These are phyloP conservation scores for Lerista edwardsae DNA, from an alignment of 2,797 vertebrate genomes.

Conservation along the genomic window DNA sequence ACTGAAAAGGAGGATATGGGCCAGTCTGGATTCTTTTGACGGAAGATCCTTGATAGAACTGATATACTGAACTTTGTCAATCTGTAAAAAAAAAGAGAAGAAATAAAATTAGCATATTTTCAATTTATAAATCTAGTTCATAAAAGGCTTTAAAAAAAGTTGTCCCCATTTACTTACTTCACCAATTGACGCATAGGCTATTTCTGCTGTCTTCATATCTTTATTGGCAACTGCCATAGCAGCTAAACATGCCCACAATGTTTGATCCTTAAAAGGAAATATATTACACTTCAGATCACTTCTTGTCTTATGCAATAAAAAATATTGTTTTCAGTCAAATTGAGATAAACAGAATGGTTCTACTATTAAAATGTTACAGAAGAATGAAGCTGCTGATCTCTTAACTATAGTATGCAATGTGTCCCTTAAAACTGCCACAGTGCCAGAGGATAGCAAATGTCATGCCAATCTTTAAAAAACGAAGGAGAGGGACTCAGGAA, in stretches of 20 bases:
- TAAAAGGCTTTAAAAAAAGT: background rate
- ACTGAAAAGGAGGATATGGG: slow-evolving; percentile 91
- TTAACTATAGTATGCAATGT: too few species aligned
- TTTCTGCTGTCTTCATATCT: slow-evolving; percentile 91
- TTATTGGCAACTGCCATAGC: slow-evolving; percentile 91
- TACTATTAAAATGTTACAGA: background rate
- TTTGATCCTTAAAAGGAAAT: slow-evolving; percentile 83
- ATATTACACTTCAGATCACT: background rate
- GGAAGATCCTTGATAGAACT: slow-evolving; percentile 92
- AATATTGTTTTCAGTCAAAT: background rate
- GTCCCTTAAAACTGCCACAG: too few species aligned
- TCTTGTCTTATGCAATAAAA: background rate
- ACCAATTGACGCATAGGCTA: slow-evolving; percentile 91
- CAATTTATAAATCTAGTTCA: background rate
- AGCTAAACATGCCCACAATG: slow-evolving; percentile 94
- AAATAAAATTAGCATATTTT: background rate
- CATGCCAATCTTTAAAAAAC: too few species aligned
- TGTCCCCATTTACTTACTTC: slow-evolving; percentile 78
- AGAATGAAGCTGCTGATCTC: too few species aligned
- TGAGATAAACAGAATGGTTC: background rate
- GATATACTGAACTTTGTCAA: slow-evolving; percentile 93
- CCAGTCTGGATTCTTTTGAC: slow-evolving; percentile 91
- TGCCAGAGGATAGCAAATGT: too few species aligned
- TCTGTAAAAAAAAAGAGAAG: slow-evolving; percentile 70
- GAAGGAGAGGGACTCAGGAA: too few species aligned